phyloP scores from a whole-genome alignment of 2,888 invertebrate species.

The Mimas tiliae region DNA sequence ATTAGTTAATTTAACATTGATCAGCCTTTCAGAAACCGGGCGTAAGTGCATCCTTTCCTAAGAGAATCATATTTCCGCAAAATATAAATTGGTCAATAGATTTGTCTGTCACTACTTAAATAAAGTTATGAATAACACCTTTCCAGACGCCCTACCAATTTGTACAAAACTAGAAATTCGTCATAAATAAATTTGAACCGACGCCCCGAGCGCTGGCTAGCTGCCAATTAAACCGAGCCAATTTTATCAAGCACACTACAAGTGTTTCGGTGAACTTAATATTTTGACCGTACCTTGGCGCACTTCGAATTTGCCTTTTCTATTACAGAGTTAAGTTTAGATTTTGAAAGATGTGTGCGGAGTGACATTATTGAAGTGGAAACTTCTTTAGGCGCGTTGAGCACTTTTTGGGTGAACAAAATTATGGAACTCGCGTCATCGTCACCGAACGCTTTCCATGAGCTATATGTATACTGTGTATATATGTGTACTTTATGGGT shows the following conservation, averaged over 20 bases:
- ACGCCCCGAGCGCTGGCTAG: conserved; percentile 42
- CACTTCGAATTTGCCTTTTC: conserved; percentile 10
- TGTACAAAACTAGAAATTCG: conserved; percentile 38
- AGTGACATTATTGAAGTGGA: background rate
- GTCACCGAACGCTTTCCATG: too few relatives aligned
- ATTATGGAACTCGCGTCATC: too few relatives aligned
- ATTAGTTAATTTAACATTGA: too few relatives aligned
- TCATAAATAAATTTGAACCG: conserved; percentile 54
- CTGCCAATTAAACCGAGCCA: conserved; percentile 56
- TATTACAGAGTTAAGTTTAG: conserved; percentile 21
- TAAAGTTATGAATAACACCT: conserved; percentile 18
- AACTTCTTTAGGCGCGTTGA: too few relatives aligned
- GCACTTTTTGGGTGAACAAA: too few relatives aligned
- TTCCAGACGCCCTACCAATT: conserved; percentile 14
- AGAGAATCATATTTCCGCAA: too few relatives aligned
- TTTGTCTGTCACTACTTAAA: background rate
- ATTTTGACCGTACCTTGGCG: conserved; percentile 16
- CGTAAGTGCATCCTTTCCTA: too few relatives aligned
- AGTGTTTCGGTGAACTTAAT: conserved; percentile 28
- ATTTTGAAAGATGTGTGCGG: background rate
- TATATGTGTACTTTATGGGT: too few relatives aligned
- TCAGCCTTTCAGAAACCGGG: too few relatives aligned
- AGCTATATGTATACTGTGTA: too few relatives aligned
- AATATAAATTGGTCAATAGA: background rate
- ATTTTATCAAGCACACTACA: conserved; percentile 41